Percentiles rank a stretch among this genome's conserved stretches.
These are phyloP conservation scores for Lottia gigantea DNA, from an alignment of 2,888 invertebrate species.

Conservation along the genomic window DNA sequence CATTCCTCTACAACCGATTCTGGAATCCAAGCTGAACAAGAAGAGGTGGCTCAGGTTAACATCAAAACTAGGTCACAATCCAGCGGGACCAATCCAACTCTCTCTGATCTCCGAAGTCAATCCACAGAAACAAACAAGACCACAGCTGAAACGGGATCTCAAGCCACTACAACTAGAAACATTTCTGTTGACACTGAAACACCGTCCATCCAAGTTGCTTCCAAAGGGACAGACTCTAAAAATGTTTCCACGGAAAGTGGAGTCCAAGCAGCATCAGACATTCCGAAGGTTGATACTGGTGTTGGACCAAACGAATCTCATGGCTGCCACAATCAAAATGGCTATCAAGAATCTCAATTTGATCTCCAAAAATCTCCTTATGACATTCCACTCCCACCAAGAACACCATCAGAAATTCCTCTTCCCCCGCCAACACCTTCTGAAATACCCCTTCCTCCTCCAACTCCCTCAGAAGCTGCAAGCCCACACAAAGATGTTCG, in stretches of 20 bases:
- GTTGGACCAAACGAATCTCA: neutral
- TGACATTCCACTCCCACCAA: neutral
- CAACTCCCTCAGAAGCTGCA: neutral
- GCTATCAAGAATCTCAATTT: neutral
- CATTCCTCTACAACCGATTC: neutral
- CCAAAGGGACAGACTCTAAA: neutral
- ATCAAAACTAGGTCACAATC: neutral
- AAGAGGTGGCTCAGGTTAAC: neutral
- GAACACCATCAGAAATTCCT: neutral
- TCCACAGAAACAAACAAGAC: neutral
- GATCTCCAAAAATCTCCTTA: neutral
- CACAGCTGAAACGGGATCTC: neutral
- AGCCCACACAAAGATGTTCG: no score
- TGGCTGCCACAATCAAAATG: neutral
- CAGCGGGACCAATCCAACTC: neutral
- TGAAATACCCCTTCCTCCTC: neutral
- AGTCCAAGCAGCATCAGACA: neutral
- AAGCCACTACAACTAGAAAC: neutral
- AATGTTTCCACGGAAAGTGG: neutral
- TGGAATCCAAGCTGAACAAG: neutral
- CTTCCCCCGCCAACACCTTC: neutral
- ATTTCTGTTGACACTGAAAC: neutral
- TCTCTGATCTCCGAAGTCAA: neutral
- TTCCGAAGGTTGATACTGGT: neutral
- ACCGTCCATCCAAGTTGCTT: neutral